Conservation (phyloP, 2,797 vertebrate species). For the Danio albolineatus region DNA sequence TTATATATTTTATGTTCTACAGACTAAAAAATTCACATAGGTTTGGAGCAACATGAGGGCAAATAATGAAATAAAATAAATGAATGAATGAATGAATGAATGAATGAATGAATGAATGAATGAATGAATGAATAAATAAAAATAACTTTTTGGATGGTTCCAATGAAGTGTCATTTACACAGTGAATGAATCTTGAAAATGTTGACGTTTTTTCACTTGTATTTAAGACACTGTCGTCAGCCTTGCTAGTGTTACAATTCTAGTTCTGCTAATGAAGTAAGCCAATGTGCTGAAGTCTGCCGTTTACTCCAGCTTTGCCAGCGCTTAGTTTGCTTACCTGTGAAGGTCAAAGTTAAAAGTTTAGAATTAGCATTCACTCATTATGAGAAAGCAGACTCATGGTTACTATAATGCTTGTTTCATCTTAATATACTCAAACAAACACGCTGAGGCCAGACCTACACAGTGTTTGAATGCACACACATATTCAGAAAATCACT, state of each 20-base stretch:
- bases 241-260: conserved; percentile 22
- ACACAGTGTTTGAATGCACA: no score
- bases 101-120: no score
- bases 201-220: neutral
- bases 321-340: conserved; percentile 30
- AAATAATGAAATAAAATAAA: neutral
- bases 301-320: conserved; percentile 27
- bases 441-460: neutral
- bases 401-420: neutral
- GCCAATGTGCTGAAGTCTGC: conserved; percentile 19
- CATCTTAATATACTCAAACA: neutral
- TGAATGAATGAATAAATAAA: no score
- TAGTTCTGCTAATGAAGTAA: conserved; percentile 33
- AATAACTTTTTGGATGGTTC: neutral
- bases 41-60: neutral
- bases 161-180: neutral
- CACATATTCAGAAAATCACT: no score
- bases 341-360: conserved; percentile 15
- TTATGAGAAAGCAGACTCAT: neutral
- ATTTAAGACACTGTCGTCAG: conserved; percentile 25
- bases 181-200: neutral
- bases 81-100: no score
- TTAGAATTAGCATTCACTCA: conserved; percentile 24
- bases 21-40: neutral
- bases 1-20: no score